Evolutionary conservation across 2,888 invertebrate species (phyloP).

Genomic region (Megalurothrips usitatus): DNA sequence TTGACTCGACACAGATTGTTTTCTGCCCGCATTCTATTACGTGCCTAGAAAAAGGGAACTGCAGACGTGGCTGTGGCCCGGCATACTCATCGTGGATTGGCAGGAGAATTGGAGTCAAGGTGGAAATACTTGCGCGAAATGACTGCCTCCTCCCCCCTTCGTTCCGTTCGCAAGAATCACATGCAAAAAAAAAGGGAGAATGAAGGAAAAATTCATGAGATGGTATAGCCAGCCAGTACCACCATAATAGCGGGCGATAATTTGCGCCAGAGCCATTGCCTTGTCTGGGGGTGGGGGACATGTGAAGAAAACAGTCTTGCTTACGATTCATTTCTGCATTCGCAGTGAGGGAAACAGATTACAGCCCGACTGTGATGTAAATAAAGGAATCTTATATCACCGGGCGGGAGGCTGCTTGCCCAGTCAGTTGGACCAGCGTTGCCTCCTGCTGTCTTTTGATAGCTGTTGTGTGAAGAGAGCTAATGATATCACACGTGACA

Average conservation of each 20-base stretch:
- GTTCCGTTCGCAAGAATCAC: background rate
- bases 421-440: too few relatives aligned
- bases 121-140: background rate
- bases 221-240: background rate
- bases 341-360: too few relatives aligned
- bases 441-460: too few relatives aligned
- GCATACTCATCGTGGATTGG: background rate
- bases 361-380: too few relatives aligned
- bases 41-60: too few relatives aligned
- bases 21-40: too few relatives aligned
- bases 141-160: background rate
- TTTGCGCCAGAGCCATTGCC: conserved; percentile 4
- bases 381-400: too few relatives aligned
- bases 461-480: background rate
- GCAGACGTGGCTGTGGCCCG: too few relatives aligned
- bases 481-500: background rate
- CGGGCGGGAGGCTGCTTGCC: too few relatives aligned
- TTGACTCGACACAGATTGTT: too few relatives aligned
- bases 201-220: background rate
- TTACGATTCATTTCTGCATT: background rate
- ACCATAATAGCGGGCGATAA: conserved; percentile 1
- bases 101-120: background rate
- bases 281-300: background rate
- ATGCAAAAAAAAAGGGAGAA: background rate
- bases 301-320: background rate